A percentile compares a stretch with the other conserved stretches of the same genome.
Conservation (phyloP, 23 tunicate genomes). For the Trididemnum miniatum region DNA sequence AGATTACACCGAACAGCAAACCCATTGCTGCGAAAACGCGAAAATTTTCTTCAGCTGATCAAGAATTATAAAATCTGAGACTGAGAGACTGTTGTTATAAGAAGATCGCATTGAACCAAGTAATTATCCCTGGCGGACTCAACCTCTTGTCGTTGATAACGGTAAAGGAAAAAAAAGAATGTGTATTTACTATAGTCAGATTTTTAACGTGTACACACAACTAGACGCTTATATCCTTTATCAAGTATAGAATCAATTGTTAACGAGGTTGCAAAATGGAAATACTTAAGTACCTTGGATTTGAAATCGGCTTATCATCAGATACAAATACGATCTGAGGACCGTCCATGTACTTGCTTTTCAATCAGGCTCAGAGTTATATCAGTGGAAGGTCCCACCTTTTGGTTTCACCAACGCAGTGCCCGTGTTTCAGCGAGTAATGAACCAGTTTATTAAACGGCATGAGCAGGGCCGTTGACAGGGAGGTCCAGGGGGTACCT, state of each 20-base stretch:
- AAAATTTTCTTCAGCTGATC: too few relatives aligned
- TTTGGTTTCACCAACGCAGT: neutral
- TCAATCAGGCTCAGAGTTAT: neutral
- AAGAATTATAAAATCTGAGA: too few relatives aligned
- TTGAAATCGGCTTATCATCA: neutral
- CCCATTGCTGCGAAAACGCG: too few relatives aligned
- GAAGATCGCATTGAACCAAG: neutral
- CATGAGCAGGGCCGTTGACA: too few relatives aligned
- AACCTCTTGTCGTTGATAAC: neutral
- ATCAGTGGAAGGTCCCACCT: neutral
- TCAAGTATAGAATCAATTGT: too few relatives aligned
- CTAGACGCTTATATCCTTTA: too few relatives aligned
- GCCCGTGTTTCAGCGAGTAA: neutral
- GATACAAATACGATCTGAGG: neutral
- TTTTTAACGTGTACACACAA: neutral
- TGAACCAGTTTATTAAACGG: too few relatives aligned
- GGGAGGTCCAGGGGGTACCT: too few relatives aligned
- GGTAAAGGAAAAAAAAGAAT: too few relatives aligned
- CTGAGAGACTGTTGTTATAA: neutral
- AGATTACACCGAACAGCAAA: too few relatives aligned
- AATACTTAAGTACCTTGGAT: neutral
- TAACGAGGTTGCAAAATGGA: too few relatives aligned
- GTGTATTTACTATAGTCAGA: neutral
- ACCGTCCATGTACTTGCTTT: neutral
- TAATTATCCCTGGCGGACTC: neutral